phyloP scores from a whole-genome alignment of 2,888 invertebrate genomes.

The Tenthredo distinguenda region DNA sequence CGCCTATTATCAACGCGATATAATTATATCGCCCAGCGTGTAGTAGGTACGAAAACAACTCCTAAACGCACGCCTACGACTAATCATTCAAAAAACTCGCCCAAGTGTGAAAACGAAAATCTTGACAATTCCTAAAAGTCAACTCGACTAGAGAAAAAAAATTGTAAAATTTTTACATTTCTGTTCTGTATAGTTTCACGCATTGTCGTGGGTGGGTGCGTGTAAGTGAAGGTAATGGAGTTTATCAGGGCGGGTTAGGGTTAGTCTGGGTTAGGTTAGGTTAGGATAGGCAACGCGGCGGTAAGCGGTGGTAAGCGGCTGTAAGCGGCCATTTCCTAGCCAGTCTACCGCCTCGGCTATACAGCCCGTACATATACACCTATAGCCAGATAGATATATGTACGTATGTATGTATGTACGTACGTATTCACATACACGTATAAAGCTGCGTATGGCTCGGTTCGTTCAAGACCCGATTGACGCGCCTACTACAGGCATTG shows the following conservation, averaged over 20 bases:
- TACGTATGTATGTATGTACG: neutral
- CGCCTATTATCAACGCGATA: neutral
- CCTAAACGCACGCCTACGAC: too few relatives aligned
- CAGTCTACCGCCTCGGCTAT: slow-evolving; percentile 50
- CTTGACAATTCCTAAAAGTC: neutral
- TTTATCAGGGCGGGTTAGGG: slow-evolving; percentile 40
- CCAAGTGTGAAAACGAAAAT: neutral
- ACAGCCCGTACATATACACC: neutral
- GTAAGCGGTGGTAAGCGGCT: slow-evolving; percentile 41
- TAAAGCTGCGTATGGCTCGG: neutral
- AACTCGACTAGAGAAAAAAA: neutral
- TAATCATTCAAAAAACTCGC: neutral
- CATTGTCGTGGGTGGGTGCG: neutral
- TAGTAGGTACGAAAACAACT: neutral
- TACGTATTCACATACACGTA: neutral
- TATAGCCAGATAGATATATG: neutral
- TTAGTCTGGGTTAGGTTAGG: neutral
- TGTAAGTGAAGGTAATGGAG: slow-evolving; percentile 40
- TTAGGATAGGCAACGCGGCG: slow-evolving; percentile 12
- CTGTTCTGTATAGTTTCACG: neutral
- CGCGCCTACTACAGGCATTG: slow-evolving; percentile 64
- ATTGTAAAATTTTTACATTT: neutral
- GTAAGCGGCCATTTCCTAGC: slow-evolving; percentile 64
- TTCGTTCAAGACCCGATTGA: slow-evolving; percentile 57
- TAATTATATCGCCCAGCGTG: neutral